phyloP scores from a whole-genome alignment of 1,140 invertebrate species.

The Trinorchestia longiramus region DNA sequence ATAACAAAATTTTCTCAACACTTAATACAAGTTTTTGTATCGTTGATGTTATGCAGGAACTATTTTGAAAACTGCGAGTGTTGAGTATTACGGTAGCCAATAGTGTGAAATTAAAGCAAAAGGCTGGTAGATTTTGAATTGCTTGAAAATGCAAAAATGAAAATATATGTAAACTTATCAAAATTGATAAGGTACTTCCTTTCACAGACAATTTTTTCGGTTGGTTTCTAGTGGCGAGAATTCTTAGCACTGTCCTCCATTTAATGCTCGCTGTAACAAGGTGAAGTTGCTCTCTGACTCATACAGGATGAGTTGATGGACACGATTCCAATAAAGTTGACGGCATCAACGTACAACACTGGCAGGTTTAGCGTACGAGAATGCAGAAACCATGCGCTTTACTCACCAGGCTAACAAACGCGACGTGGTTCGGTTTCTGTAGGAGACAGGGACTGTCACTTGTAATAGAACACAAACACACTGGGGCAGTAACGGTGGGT shows the following conservation, averaged over 20 bases:
- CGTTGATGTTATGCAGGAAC: too few species aligned
- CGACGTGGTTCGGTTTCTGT: constrained; percentile 16
- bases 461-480: not conserved
- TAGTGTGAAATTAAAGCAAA: too few species aligned
- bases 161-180: not conserved
- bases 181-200: not conserved
- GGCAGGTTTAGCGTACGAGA: constrained; percentile 25
- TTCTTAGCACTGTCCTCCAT: not conserved
- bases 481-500: not conserved
- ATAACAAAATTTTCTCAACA: too few species aligned
- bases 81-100: too few species aligned
- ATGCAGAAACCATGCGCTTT: constrained; percentile 12
- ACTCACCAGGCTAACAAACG: constrained; percentile 40
- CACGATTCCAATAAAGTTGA: not conserved
- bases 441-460: constrained; percentile 2
- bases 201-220: not conserved
- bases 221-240: not conserved
- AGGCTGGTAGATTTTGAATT: too few species aligned
- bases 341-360: not conserved
- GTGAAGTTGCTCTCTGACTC: not conserved
- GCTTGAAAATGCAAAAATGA: not conserved
- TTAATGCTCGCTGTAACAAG: not conserved
- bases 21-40: too few species aligned
- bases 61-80: too few species aligned
- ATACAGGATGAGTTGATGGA: not conserved